phyloP scores from a whole-genome alignment of 2,113 vertebrate species.

The Anseranas semipalmata region DNA sequence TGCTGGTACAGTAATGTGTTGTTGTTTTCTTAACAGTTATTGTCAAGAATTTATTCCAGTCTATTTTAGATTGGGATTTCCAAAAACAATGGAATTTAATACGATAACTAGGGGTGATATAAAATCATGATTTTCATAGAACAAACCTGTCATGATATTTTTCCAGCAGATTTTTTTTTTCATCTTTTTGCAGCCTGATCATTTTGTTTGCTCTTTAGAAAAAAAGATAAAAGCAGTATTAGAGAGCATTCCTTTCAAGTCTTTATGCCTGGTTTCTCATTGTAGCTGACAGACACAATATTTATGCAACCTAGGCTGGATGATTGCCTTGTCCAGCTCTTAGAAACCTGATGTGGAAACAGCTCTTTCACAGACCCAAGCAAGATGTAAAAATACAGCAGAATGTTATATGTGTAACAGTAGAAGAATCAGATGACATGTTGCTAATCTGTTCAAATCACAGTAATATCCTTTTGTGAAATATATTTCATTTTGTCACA shows the following conservation, averaged over 20 bases:
- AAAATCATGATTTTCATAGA: not conserved
- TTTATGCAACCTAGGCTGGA: not conserved
- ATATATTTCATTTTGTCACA: not conserved
- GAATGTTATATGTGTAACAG: not conserved
- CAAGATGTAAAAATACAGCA: not conserved
- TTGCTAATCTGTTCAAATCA: not conserved
- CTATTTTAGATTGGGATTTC: not conserved
- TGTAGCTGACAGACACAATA: not conserved
- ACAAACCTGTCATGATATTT: not conserved
- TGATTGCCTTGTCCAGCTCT: rapidly evolving
- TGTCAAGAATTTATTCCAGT: not conserved
- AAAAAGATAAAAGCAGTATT: not conserved
- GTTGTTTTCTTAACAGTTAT: not conserved
- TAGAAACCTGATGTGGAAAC: not conserved
- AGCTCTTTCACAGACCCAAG: not conserved
- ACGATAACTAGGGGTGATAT: not conserved
- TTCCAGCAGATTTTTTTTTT: not conserved
- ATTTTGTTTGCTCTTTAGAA: not conserved
- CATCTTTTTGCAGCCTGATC: not conserved
- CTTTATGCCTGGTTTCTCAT: not conserved
- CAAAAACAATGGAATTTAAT: not conserved
- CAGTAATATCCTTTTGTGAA: not conserved
- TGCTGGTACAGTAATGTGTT: not conserved
- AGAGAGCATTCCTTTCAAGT: not conserved
- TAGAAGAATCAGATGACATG: not conserved